Conservation (phyloP, 2,113 vertebrate species). For the Hystrix cristata region DNA sequence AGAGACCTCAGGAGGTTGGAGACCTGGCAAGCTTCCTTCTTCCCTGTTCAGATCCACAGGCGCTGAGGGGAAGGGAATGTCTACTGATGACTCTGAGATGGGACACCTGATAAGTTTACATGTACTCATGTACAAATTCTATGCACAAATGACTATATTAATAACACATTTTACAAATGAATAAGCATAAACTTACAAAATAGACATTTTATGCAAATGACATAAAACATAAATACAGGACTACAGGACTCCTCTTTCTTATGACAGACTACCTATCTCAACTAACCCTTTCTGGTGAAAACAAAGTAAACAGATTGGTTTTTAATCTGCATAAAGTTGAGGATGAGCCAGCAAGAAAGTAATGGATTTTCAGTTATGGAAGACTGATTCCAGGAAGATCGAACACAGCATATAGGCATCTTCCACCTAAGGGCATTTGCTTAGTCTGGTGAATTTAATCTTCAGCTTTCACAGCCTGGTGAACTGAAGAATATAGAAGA, state of each 20-base stretch:
- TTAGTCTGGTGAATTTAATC: slow-evolving; percentile 46
- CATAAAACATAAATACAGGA: neutral
- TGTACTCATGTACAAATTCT: slow-evolving; percentile 9
- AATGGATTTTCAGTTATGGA: slow-evolving; percentile 59
- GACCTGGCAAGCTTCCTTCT: neutral
- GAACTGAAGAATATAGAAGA: neutral
- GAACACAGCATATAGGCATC: neutral
- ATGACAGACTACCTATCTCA: neutral
- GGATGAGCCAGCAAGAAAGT: neutral
- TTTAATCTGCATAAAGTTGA: slow-evolving; percentile 30
- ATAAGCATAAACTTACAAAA: neutral
- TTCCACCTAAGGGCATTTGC: slow-evolving; percentile 16
- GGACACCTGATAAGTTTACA: neutral
- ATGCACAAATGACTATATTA: neutral
- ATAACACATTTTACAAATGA: neutral
- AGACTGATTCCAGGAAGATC: slow-evolving; percentile 2
- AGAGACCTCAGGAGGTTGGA: neutral
- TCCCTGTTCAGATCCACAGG: neutral
- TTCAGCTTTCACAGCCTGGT: slow-evolving; percentile 18
- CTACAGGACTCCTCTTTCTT: neutral
- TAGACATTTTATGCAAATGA: neutral
- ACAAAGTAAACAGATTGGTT: neutral
- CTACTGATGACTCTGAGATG: neutral
- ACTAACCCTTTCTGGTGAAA: slow-evolving; percentile 17
- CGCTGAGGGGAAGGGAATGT: neutral